Base-by-base conservation (phyloP, 2,888 invertebrate genomes). In the Lasioglossum calceatum region DNA sequence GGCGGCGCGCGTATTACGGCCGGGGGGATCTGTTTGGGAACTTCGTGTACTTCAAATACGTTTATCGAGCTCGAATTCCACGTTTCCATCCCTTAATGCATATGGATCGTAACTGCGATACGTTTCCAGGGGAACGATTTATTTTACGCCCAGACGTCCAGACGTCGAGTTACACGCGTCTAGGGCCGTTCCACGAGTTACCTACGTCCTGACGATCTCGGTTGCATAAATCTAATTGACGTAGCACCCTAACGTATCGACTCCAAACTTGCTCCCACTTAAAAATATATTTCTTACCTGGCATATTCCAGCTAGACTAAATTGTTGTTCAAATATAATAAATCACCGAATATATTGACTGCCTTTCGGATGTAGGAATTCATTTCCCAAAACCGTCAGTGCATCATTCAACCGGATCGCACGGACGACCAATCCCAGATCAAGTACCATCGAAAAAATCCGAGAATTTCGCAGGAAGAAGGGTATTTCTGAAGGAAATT, bases 51-150 rank as follows among this genome's bases (percentile, higher is more conserved):
- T 77, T 78, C 50, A 73, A 76, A 85, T 79, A 79, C 72, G 77
- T 77, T 87, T 54, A 61, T 77, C 85, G 77, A 61, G 77, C 79
- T 86, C 73, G 61, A 82, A 82, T 76, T 74, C 73, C 79, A 67
- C 82, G 81, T 58, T 71, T 72, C 80, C 44, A 79, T 72, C 77
- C 73, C 61, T 50, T 64, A 79, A 82, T 77, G 70, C 70, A 54
- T 79, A 85, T 39, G 82, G 61, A 73, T 61, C 44, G 81, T 82
- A 70, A 75, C 77, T 70, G 64, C 67, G 79, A 86, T 58, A 76
- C 86, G 73, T 77, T 82, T 74, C 50, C 47, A 36, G 23, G 58
- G 16, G 42, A 27, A 82, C 76, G 77, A 87, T 87, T 85, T 77
- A 87, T 75, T 86, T 82, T 75, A 87, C 36, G 70, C 73, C 72